Evolutionary conservation across 2,113 vertebrate genomes (phyloP).

Genomic region (Centropus unirufus): DNA sequence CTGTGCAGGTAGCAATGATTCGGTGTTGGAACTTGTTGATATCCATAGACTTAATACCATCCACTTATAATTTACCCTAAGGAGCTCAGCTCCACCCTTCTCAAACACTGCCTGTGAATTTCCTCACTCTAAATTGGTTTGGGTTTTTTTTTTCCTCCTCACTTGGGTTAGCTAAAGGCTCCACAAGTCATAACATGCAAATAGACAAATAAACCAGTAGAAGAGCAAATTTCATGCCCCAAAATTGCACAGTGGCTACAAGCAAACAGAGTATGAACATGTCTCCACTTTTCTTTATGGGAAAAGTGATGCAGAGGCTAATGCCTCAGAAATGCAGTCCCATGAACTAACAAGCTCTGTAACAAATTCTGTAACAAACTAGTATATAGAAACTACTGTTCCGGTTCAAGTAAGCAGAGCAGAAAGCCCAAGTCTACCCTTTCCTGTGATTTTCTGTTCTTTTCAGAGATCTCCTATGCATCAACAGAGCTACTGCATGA

Average conservation of each 20-base stretch:
- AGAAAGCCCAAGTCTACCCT: not conserved
- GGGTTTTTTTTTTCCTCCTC: not conserved
- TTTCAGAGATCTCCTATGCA: not conserved
- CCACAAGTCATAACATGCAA: constrained; percentile 36
- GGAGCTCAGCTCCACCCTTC: constrained; percentile 66
- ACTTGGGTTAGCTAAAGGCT: not conserved
- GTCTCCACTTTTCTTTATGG: not conserved
- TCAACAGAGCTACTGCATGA: not conserved
- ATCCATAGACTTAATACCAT: constrained; percentile 55
- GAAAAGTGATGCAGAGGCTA: not conserved
- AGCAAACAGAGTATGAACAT: not conserved
- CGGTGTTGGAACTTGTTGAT: constrained; percentile 58
- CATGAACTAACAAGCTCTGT: not conserved
- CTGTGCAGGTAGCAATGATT: not conserved
- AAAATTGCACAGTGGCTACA: not conserved
- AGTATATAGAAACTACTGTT: not conserved
- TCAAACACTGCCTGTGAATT: constrained; percentile 47
- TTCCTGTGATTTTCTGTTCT: not conserved
- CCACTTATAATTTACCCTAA: constrained; percentile 56
- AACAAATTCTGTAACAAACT: not conserved
- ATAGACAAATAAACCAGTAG: constrained; percentile 5
- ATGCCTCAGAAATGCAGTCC: not conserved
- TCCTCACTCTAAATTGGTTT: constrained; percentile 47
- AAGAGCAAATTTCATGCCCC: constrained; percentile 21
- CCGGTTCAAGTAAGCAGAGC: not conserved